phyloP scores from a whole-genome alignment of 2,888 invertebrate genomes.

The Venustoraphidia nigricollis region DNA sequence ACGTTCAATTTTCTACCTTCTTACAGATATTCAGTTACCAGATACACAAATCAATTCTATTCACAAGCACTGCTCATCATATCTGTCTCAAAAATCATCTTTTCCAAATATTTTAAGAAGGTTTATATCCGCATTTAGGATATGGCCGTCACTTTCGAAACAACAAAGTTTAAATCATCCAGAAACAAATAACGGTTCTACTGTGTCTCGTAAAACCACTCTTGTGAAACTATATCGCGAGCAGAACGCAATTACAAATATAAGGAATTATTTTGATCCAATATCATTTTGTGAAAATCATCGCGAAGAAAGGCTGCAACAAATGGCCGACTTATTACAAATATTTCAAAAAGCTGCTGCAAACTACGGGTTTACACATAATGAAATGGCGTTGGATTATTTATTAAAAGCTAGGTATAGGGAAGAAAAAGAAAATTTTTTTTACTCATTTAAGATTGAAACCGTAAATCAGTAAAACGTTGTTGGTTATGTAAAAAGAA shows the following conservation, averaged over 20 bases:
- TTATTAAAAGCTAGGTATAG: constrained; percentile 33
- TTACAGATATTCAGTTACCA: too few species aligned
- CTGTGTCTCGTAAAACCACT: background rate
- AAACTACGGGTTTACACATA: constrained; percentile 25
- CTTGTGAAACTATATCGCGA: background rate
- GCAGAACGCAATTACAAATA: background rate
- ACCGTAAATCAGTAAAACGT: constrained; percentile 2
- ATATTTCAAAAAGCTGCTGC: constrained; percentile 27
- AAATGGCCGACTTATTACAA: constrained; percentile 23
- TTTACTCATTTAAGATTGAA: constrained; percentile 27
- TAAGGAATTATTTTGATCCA: background rate
- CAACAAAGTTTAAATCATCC: too few species aligned
- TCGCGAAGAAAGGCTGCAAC: constrained; percentile 20
- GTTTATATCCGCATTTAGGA: background rate
- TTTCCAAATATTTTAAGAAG: background rate
- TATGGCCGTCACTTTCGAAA: background rate
- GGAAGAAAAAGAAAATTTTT: constrained; percentile 34
- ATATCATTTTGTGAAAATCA: constrained; percentile 15
- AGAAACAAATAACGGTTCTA: background rate
- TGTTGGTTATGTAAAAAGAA: too few species aligned
- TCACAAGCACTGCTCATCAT: background rate
- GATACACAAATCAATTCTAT: background rate
- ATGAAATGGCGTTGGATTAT: constrained; percentile 31
- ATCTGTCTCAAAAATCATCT: background rate
- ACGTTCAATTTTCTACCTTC: too few species aligned